Base-by-base conservation (phyloP, 2,888 invertebrate species). In the Torymus auratus region DNA sequence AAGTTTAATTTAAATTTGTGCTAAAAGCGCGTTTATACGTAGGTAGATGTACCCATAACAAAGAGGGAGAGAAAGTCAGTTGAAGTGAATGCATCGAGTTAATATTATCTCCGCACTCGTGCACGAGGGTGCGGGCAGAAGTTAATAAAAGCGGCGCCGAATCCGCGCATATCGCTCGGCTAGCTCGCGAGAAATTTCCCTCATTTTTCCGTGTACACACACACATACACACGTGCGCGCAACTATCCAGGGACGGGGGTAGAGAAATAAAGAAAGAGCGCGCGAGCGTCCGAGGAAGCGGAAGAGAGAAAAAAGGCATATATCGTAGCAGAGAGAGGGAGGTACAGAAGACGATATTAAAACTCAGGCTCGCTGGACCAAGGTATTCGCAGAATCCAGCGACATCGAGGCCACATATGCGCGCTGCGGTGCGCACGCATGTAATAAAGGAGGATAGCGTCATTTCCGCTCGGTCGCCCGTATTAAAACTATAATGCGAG, bases 401-500 rank as follows among this genome's bases (percentile, higher is more conserved):
- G 73, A 56, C 64, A 58, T 52, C 60, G 60, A 20, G 56, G 28
- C 64, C 62, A 17, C 61, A 72, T 67, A 52, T 58, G 28, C 28
- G 28, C 28, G 28, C 2, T 28, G 28, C 28, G 28, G 3, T 28
- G 28, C 28, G 64, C 61, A 67, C 72, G 72, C 72, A 41, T 61
- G 73, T 73, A 73, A 78, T 73, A 73, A 78, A 71, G 56, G 55
- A 65, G 68, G 70, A 70, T 77, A 56, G 70, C 64, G 64, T 77
- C 70, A 58, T 70, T 77, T 56, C 61, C 64, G 68, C 70, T 64
- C 60, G 60, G 78, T 28, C 64, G 71, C 53, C 15, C 73, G 78
- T 73, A 78, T 78, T 73, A 78, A 78, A 73, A 67, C 68, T 69
- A 55, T 72, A 67, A 73, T 78, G 60, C 65, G 77, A 55, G 60